Conservation (phyloP, 2,113 vertebrate genomes). For the Phaethornis superciliosus region DNA sequence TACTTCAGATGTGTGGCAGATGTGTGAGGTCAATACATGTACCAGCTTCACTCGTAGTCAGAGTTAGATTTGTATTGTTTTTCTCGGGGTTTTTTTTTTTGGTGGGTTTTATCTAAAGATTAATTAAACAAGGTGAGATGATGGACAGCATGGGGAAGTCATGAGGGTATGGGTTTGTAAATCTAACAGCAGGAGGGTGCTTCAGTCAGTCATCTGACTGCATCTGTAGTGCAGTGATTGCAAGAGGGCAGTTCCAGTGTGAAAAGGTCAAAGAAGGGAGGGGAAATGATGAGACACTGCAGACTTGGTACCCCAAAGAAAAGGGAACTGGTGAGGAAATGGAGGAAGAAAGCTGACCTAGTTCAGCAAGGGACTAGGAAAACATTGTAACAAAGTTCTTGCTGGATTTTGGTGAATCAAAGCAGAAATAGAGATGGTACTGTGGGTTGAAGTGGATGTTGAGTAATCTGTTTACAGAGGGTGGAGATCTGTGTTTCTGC, state of each 20-base stretch:
- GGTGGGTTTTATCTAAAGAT: background rate
- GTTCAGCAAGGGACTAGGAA: background rate
- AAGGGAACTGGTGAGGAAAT: background rate
- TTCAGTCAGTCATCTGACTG: background rate
- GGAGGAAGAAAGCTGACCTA: background rate
- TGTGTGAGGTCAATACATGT: background rate
- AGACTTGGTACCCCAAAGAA: background rate
- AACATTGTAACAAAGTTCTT: background rate
- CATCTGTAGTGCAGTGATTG: background rate
- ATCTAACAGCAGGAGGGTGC: background rate
- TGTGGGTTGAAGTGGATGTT: background rate
- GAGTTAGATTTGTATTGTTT: background rate
- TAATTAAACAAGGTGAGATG: background rate
- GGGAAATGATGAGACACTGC: background rate
- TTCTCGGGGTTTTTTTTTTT: background rate
- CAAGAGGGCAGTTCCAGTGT: background rate
- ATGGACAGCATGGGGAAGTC: background rate
- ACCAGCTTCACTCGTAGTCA: background rate
- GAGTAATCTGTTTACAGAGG: background rate
- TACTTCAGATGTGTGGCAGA: background rate
- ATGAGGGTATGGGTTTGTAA: background rate
- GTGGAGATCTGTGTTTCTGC: background rate
- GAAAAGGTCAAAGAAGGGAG: background rate
- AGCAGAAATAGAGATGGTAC: background rate
- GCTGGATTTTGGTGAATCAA: background rate